A percentile compares a stretch with the other conserved stretches of the same genome.
These are phyloP conservation scores for Leptoteleia sp. DNA, from an alignment of 1,140 invertebrate genomes.

Conservation along the genomic window DNA sequence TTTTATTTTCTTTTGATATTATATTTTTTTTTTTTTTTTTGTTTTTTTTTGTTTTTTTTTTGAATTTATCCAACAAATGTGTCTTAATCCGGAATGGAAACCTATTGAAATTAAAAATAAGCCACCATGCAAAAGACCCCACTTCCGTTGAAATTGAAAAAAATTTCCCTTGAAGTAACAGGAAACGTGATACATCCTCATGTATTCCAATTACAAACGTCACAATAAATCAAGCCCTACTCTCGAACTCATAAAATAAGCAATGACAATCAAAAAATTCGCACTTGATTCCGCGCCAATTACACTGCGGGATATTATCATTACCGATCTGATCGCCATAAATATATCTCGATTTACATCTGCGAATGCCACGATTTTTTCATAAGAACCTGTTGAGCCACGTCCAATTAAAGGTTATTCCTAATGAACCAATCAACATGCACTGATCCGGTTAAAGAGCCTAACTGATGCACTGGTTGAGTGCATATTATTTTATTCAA, in stretches of 20 bases:
- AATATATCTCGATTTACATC: slow-evolving; percentile 20
- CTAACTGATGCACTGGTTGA: not conserved
- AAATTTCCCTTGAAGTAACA: slow-evolving; percentile 7
- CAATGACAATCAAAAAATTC: slow-evolving; percentile 23
- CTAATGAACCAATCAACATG: slow-evolving; percentile 25
- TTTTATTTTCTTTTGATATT: too few relatives aligned
- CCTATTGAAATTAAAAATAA: not conserved
- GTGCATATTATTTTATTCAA: too few relatives aligned
- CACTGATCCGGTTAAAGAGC: not conserved
- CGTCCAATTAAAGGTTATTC: slow-evolving; percentile 15
- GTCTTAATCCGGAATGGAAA: not conserved
- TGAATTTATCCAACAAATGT: too few relatives aligned
- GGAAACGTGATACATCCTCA: slow-evolving; percentile 23
- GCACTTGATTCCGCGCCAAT: slow-evolving; percentile 23
- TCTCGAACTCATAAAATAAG: slow-evolving; percentile 20
- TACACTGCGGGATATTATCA: slow-evolving; percentile 2
- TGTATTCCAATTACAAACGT: slow-evolving; percentile 34
- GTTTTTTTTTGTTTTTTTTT: too few relatives aligned
- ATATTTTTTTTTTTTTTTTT: too few relatives aligned
- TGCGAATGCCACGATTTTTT: slow-evolving; percentile 15
- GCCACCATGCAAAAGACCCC: slow-evolving; percentile 1
- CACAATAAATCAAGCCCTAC: slow-evolving; percentile 29
- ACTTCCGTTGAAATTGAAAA: slow-evolving; percentile 16
- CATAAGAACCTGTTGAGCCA: slow-evolving; percentile 28
- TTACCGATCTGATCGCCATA: slow-evolving; percentile 23